Evolutionary conservation across 2,113 vertebrate species (phyloP).

Genomic region (Cathartes aura): DNA sequence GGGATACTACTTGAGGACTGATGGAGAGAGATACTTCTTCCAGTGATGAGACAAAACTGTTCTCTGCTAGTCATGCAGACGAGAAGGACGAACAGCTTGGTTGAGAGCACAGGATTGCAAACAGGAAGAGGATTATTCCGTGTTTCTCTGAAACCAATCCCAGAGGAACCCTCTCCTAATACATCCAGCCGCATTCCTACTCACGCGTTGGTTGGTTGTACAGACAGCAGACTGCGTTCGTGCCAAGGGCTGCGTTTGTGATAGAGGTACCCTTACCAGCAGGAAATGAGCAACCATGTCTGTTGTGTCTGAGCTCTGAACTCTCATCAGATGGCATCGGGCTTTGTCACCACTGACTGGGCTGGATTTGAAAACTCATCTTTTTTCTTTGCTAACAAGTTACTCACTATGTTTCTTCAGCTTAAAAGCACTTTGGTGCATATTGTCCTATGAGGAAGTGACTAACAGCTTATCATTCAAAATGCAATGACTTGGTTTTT

Average conservation of each 20-base stretch:
- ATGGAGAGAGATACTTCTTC: background rate
- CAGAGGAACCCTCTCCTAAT: background rate
- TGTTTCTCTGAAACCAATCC: background rate
- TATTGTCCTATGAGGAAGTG: background rate
- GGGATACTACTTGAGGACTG: background rate
- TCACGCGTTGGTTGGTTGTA: fast-evolving
- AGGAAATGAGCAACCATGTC: slow-evolving; percentile 16
- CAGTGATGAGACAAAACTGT: background rate
- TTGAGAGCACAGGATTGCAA: background rate
- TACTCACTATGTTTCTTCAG: background rate
- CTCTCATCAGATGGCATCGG: background rate
- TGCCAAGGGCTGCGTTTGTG: background rate
- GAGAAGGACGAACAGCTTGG: background rate
- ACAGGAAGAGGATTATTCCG: background rate
- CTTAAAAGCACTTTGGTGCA: background rate
- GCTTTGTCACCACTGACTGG: background rate
- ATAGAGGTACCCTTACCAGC: background rate
- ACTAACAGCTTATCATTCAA: background rate
- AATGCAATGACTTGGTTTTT: fast-evolving
- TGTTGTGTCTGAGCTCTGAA: background rate
- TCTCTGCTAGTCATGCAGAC: background rate
- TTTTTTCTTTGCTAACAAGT: background rate
- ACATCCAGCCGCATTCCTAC: background rate
- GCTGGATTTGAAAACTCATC: background rate
- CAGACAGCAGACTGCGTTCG: fast-evolving